Evolutionary conservation across 1,140 invertebrate species (phyloP), one percentile per base, ranked within the genome.

Genomic region (Amphibalanus amphitrite): DNA sequence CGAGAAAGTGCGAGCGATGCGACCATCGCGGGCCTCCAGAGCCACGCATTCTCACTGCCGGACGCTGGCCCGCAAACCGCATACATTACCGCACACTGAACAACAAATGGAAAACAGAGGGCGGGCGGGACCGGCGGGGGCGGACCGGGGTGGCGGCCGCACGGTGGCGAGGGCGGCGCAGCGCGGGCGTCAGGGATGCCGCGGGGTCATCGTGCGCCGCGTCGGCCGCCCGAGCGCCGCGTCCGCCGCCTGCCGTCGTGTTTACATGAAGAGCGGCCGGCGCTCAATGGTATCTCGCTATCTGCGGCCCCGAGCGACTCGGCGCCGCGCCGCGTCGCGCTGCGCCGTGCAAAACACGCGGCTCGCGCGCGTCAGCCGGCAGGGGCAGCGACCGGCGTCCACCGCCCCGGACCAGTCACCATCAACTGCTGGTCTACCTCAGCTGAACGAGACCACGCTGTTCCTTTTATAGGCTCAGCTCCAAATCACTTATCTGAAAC

Each of bases 121-220:
- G 33, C 33, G 33, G 33, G 33, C 33, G 4, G 33, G 47, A 20
- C 47, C 13, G 47, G 23, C 47, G 47, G 47, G 13, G 20, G 47
- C 47, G 13, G 47, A n/a, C n/a, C n/a, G n/a, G n/a, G n/a, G n/a
- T n/a, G n/a, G n/a, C n/a, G n/a, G n/a, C 10, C 1, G 47, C 20
- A 8, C 1, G 47, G 71, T 73, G 0, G 72, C 68, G 28, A 59
- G 70, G 0, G 69, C 69, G 38, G n/a, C 71, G 38, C 69, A 23
- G 73, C 72, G 28, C 38, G 71, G 6, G 72, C 69, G 1, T 67
- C 72, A 38, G 64, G 69, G 74, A 71, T 33, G 69, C 67, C 23
- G 70, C 74, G 69, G 73, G 74, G 40, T 77, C 74, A 74, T 76
- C 74, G 71, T 75, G 30, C 74, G 76, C 74, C 74, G 74, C 67